phyloP scores from a whole-genome alignment of 2,888 invertebrate genomes.

The Poecilobothrus nobilitatus region DNA sequence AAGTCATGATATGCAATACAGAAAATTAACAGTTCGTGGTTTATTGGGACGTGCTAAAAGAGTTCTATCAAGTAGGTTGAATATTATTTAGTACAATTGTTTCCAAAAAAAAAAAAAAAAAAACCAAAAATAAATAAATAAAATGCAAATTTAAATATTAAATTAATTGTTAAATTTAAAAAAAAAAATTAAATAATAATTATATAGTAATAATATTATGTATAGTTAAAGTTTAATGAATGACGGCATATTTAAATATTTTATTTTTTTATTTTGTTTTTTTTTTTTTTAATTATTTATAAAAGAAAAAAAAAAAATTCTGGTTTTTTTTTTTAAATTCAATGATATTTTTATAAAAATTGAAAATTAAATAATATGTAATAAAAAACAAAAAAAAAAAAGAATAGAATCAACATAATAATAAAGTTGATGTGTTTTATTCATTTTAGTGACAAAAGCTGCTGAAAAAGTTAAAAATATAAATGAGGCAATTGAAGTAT shows the following conservation, averaged over 20 bases:
- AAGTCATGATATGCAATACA: constrained; percentile 56
- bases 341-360: not conserved
- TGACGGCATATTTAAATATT: too few relatives aligned
- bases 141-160: too few relatives aligned
- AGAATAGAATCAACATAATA: too few relatives aligned
- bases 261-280: not conserved
- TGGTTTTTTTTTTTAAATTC: not conserved
- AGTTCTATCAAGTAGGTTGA: constrained; percentile 44
- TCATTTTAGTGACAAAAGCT: constrained; percentile 56
- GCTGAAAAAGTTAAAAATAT: constrained; percentile 61
- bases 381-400: not conserved
- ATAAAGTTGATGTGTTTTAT: not conserved
- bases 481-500: constrained; percentile 58
- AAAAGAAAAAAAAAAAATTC: too few relatives aligned
- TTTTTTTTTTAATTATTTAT: not conserved
- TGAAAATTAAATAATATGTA: too few relatives aligned
- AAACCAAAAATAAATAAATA: too few relatives aligned
- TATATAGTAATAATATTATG: too few relatives aligned
- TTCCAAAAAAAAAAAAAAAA: not conserved
- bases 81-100: constrained; percentile 11
- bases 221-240: too few relatives aligned
- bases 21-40: constrained; percentile 55
- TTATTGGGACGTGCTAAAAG: constrained; percentile 50
- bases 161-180: too few relatives aligned
- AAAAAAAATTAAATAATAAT: too few relatives aligned